Base-by-base conservation (phyloP, 2,888 invertebrate species). In the Chymomyza caudatula region DNA sequence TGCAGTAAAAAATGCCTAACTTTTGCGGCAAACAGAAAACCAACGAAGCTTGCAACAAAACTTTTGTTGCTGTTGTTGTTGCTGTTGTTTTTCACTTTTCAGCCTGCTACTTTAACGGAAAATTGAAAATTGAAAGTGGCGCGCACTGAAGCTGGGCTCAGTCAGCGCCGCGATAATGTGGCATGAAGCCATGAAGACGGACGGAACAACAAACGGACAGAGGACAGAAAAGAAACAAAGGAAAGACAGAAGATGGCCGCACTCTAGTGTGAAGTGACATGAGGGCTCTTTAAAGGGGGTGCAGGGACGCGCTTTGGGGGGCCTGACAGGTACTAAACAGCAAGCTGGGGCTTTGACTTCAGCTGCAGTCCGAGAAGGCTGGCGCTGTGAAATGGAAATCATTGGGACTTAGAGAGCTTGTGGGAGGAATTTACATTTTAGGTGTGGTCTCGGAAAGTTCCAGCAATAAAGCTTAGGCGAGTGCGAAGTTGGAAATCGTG, bases 31-130 rank as follows among this genome's bases (percentile, higher is more conserved):
- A 51, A 67, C 71, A 64, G 56, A 74, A 81, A 85, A 73, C 72
- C 87, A 86, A 22, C 86, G 72, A 85, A 83, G 86, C 86, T 83
- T 81, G 75, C 77, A 71, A 79, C n/a, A 77, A 76, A 82, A 63
- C 57, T 70, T 78, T 78, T 78, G 63, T 58, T 64, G 67, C 25
- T 29, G 4, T 8, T 63, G n/a, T n/a, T 58, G 22, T 52, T 52
- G 57, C 58, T 37, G 60, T 67, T 68, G 66, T 65, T 69, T 55
- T 49, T 59, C n/a, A n/a, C n/a, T n/a, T n/a, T n/a, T n/a, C n/a
- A n/a, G n/a, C n/a, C n/a, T n/a, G 23, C 47, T 17, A 4, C 52
- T 52, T 13, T 52, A 25, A 52, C n/a, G 52, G 52, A 17, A 52
- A 25, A 22, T 52, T 37, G 52, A 17, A 52, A 25, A 22, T 52